phyloP scores from a whole-genome alignment of 1,140 invertebrate genomes.

The Drosophila bipectinata region DNA sequence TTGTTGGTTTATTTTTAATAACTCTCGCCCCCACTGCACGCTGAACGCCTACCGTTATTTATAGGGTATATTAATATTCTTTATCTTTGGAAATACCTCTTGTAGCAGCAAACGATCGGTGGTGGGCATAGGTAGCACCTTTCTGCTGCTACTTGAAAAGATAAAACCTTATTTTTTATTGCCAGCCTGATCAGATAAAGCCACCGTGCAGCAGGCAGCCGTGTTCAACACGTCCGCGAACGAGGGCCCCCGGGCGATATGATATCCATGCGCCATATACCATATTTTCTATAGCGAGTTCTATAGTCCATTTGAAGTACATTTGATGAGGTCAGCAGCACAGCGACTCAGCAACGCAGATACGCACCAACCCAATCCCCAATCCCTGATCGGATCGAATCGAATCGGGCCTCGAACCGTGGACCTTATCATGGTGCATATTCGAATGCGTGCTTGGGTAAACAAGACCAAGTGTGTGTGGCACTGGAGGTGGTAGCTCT shows the following conservation, averaged over 20 bases:
- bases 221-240: slow-evolving; percentile 62
- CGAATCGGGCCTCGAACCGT: slow-evolving; percentile 8
- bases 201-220: slow-evolving; percentile 73
- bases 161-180: slow-evolving; percentile 84
- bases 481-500: slow-evolving; percentile 5
- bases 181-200: slow-evolving; percentile 82
- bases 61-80: slow-evolving; percentile 84
- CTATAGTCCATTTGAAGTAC: slow-evolving; percentile 71
- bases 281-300: slow-evolving; percentile 36
- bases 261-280: slow-evolving; percentile 65
- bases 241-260: slow-evolving; percentile 57
- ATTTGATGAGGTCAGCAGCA: slow-evolving; percentile 79
- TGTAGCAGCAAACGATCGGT: slow-evolving; percentile 36
- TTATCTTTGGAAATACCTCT: slow-evolving; percentile 80
- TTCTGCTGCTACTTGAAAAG: slow-evolving; percentile 83
- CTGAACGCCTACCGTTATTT: slow-evolving; percentile 58
- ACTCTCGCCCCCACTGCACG: slow-evolving; percentile 58
- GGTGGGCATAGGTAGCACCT: slow-evolving; percentile 77
- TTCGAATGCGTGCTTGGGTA: slow-evolving; percentile 42
- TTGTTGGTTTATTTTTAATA: slow-evolving; percentile 74
- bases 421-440: slow-evolving; percentile 53
- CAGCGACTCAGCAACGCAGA: slow-evolving; percentile 37
- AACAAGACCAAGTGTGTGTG: slow-evolving; percentile 21
- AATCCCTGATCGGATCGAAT: slow-evolving; percentile 28
- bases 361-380: slow-evolving; percentile 13